These are phyloP conservation scores for Diglossa brunneiventris DNA, from an alignment of 2,113 vertebrate species.

Conservation along the genomic window DNA sequence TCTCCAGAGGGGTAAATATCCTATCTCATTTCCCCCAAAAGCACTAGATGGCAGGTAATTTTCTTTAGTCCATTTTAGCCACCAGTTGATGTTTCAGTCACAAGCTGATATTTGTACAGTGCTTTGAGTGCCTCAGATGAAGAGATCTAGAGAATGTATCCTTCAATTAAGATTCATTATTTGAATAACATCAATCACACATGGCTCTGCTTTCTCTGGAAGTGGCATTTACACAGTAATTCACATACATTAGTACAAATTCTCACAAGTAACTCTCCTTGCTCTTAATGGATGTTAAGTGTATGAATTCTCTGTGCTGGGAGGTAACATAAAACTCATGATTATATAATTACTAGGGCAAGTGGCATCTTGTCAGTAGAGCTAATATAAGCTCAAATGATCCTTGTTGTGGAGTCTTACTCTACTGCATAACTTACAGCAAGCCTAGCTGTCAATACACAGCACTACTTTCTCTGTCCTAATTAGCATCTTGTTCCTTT, in stretches of 20 bases:
- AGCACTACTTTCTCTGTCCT: not conserved
- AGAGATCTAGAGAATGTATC: not conserved
- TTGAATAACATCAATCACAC: not conserved
- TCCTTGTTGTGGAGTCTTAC: not conserved
- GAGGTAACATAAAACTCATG: not conserved
- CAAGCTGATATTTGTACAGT: not conserved
- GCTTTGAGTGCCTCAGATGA: not conserved
- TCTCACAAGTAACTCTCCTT: not conserved
- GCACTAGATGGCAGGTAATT: not conserved
- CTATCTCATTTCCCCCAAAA: not conserved
- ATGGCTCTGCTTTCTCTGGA: not conserved
- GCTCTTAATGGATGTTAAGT: not conserved
- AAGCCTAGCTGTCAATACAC: conserved; percentile 3
- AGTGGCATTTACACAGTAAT: conserved; percentile 1
- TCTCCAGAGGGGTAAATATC: not conserved
- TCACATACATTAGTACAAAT: not conserved
- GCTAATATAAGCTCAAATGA: not conserved
- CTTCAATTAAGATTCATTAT: conserved; percentile 15
- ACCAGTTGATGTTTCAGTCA: not conserved
- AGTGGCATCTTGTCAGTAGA: conserved; percentile 28
- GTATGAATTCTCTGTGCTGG: not conserved
- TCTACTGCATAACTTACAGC: not conserved
- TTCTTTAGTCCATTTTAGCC: not conserved
- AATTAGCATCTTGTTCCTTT: conserved; percentile 32
- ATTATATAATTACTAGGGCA: conserved; percentile 17